Conservation (phyloP, 2,113 vertebrate species). For the Phodopus roborovskii region DNA sequence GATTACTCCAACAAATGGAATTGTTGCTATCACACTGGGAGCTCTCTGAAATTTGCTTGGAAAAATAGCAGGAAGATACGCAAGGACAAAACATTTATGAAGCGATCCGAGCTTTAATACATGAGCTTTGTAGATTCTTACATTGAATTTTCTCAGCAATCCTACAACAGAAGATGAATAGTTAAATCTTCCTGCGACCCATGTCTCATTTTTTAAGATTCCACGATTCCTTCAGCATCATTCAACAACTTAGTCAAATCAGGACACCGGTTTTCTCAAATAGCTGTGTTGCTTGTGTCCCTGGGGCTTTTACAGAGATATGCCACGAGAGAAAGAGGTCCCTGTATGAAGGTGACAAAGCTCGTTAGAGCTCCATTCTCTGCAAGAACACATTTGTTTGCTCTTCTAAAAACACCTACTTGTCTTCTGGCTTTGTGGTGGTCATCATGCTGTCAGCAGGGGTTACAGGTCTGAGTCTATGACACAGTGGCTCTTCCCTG, state of each 20-base stretch:
- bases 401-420: neutral
- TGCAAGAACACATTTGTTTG: neutral
- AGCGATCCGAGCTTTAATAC: neutral
- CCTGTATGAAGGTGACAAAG: neutral
- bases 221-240: neutral
- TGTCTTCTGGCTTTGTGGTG: neutral
- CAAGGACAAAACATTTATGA: neutral
- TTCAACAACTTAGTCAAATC: conserved; percentile 2
- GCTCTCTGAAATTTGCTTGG: neutral
- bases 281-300: neutral
- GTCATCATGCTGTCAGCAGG: neutral
- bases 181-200: neutral
- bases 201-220: neutral
- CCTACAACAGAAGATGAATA: neutral
- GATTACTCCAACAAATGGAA: neutral
- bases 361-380: neutral
- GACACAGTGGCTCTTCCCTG: neutral
- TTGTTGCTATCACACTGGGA: neutral
- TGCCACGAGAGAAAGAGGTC: neutral
- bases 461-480: neutral
- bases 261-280: neutral
- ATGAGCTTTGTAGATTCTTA: neutral
- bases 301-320: neutral
- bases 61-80: neutral
- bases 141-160: neutral